These are phyloP conservation scores for Isichthys henryi DNA, from an alignment of 2,113 vertebrate species.

Conservation along the genomic window DNA sequence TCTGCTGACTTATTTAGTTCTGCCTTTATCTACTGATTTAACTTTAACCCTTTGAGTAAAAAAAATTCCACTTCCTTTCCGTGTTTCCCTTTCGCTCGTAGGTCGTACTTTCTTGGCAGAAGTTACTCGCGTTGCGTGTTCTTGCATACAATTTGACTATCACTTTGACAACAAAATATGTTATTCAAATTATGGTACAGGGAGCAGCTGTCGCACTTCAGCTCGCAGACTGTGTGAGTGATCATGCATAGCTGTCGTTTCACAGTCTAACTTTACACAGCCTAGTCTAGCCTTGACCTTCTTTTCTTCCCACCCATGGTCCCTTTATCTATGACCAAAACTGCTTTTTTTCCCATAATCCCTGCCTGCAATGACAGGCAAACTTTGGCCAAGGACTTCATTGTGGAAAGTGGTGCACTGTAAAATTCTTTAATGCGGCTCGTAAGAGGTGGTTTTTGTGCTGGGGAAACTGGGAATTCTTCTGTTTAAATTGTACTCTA, in stretches of 20 bases:
- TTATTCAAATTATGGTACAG: background rate
- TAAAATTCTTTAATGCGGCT: background rate
- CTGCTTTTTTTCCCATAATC: background rate
- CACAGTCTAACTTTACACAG: background rate
- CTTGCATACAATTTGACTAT: background rate
- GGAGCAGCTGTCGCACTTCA: background rate
- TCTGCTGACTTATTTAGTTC: conserved; percentile 10
- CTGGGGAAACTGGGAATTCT: background rate
- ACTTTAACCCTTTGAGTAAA: conserved; percentile 31
- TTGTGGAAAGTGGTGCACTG: background rate
- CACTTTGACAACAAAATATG: background rate
- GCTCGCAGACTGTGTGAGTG: background rate
- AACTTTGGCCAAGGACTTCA: background rate
- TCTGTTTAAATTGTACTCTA: background rate
- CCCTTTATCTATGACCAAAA: background rate
- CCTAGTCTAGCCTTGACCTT: background rate
- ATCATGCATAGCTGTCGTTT: background rate
- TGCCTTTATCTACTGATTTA: conserved; percentile 6
- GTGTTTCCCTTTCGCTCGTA: background rate
- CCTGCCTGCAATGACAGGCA: background rate
- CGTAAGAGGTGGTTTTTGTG: background rate
- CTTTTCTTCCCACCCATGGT: background rate
- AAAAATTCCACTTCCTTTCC: conserved; percentile 13
- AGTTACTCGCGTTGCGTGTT: background rate
- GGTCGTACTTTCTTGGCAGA: background rate